Evolutionary conservation across 2,797 vertebrate genomes (phyloP), one percentile per base, ranked within the genome.

Genomic region (Microhierax caerulescens): DNA sequence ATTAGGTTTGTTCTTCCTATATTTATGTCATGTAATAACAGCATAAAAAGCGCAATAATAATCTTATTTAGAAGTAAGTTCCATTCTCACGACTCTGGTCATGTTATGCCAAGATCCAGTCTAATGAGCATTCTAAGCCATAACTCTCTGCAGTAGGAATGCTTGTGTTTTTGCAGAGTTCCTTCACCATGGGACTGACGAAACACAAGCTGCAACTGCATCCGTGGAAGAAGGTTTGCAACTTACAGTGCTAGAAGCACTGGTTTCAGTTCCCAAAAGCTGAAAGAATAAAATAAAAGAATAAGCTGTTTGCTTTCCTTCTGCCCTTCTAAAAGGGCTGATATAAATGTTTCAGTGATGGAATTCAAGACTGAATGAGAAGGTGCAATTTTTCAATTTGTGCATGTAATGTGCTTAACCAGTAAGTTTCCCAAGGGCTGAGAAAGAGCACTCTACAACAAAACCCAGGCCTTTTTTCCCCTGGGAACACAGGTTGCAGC

Each of bases 221-320:
- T 95, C 95, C 22, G 0, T 63, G 36, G 95, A 97, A 87, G 96
- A 97, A 91, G 97, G 96, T 97, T 92, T 65, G 96, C 37, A 73
- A 21, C 22, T 70, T 23, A 23, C 17, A 36, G 34, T 45, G 56
- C 60, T 74, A 30, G 28, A 34, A 72, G 13, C 32, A 8, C 23
- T 41, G 20, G 53, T 76, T 57, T 64, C 45, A 85, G 39, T 16
- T 93, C 32, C n/a, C 37, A 39, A 53, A 64, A 83, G 5, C 50
- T 90, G 34, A 69, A 64, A 87, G 24, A 79, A 67, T 30, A 39
- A 61, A 84, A 60, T 14, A 25, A 2, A 81, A 48, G n/a, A 54
- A 64, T 45, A 59, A 50, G 28, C 43, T 53, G 2, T 27, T 90
- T 51, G 3, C 25, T 91, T 87, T 27, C 50, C 78, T 91, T 67